Percentiles rank a stretch among this genome's conserved stretches.
phyloP scores from a whole-genome alignment of 1,140 invertebrate genomes.

The Scaptomyza montana region DNA sequence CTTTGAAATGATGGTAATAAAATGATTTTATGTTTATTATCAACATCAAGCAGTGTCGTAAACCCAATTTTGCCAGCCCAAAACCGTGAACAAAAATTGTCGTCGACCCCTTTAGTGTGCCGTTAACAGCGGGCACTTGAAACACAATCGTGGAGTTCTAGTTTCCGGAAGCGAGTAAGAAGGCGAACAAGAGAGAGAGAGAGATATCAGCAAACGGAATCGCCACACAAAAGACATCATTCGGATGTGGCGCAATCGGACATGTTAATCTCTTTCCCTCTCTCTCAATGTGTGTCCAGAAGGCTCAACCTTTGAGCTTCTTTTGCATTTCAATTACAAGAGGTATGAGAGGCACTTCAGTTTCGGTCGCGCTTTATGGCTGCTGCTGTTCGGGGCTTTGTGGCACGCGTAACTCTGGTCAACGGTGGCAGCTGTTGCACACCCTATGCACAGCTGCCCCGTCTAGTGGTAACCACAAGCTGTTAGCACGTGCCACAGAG shows the following conservation, averaged over 20 bases:
- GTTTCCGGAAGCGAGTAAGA: conserved; percentile 34
- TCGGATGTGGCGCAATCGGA: conserved; percentile 61
- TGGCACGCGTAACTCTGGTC: conserved; percentile 41
- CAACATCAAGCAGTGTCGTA: conserved; percentile 50
- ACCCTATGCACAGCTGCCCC: conserved; percentile 8
- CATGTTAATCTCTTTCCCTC: conserved; percentile 45
- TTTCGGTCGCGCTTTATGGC: conserved; percentile 15
- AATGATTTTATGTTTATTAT: conserved; percentile 58
- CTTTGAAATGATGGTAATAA: conserved; percentile 42
- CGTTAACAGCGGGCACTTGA: conserved; percentile 40
- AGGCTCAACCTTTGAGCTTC: conserved; percentile 1
- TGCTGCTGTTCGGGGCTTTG: background rate
- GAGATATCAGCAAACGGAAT: conserved; percentile 52
- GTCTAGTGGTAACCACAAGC: conserved; percentile 17
- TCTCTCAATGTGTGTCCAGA: background rate
- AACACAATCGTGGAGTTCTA: conserved; percentile 42
- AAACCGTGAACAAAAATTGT: background rate
- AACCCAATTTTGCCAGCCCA: conserved; percentile 48
- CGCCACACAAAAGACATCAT: conserved; percentile 33
- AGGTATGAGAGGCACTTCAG: conserved; percentile 5
- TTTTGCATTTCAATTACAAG: conserved; percentile 53
- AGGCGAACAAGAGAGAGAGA: conserved; percentile 1
- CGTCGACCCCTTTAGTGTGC: conserved; percentile 44
- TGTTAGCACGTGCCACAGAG: conserved; percentile 21
- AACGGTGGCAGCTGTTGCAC: conserved; percentile 28